Conservation (phyloP, 1,140 invertebrate genomes). For the Bradysia coprophila region DNA sequence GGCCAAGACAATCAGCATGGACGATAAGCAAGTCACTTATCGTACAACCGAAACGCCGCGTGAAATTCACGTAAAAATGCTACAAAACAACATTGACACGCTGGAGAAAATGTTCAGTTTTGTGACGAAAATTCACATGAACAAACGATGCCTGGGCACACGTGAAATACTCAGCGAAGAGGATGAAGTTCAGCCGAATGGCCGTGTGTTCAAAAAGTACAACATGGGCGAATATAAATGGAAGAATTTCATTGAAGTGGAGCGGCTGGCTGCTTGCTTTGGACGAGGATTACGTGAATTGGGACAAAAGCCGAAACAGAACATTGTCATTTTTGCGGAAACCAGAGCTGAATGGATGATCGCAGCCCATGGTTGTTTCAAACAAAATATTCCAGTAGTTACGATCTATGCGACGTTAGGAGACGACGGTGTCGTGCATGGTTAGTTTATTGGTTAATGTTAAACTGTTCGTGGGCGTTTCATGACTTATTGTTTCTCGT, state of each 20-base stretch:
- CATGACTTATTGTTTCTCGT: background rate
- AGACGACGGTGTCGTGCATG: slow-evolving; percentile 88
- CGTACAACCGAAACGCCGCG: slow-evolving; percentile 46
- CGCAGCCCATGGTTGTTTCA: slow-evolving; percentile 83
- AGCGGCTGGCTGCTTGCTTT: slow-evolving; percentile 51
- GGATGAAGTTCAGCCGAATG: slow-evolving; percentile 84
- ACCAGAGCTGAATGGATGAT: slow-evolving; percentile 96
- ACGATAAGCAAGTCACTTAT: slow-evolving; percentile 40
- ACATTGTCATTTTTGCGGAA: slow-evolving; percentile 90
- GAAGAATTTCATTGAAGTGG: slow-evolving; percentile 69
- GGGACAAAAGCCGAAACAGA: slow-evolving; percentile 42
- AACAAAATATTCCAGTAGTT: slow-evolving; percentile 81
- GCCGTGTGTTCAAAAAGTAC: slow-evolving; percentile 92
- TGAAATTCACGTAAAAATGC: slow-evolving; percentile 45
- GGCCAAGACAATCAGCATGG: slow-evolving; percentile 17
- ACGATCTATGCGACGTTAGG: slow-evolving; percentile 95
- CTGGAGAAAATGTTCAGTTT: slow-evolving; percentile 73
- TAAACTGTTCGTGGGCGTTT: background rate
- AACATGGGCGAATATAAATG: slow-evolving; percentile 88
- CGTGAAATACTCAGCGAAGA: slow-evolving; percentile 81
- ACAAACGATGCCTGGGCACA: slow-evolving; percentile 71
- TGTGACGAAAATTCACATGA: slow-evolving; percentile 47
- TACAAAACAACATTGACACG: slow-evolving; percentile 61
- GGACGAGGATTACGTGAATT: slow-evolving; percentile 54
- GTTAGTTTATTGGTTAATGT: slow-evolving; percentile 14